phyloP scores from a whole-genome alignment of 2,113 vertebrate genomes.

The Hydropotes inermis region DNA sequence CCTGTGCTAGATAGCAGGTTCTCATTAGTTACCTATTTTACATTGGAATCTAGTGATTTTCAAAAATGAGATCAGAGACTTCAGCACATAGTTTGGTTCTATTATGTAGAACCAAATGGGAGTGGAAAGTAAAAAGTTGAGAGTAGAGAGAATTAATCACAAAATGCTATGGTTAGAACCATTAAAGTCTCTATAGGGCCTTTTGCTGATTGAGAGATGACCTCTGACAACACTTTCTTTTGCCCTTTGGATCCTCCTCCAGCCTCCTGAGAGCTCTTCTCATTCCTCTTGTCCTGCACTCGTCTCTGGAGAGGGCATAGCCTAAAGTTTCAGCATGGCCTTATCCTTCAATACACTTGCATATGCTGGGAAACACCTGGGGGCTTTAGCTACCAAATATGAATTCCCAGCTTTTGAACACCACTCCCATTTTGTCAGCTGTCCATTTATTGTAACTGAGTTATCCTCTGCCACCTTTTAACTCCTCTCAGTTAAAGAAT shows the following conservation, averaged over 20 bases:
- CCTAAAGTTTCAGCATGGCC: not conserved
- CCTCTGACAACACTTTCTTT: not conserved
- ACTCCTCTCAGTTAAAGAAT: not conserved
- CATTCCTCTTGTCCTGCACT: not conserved
- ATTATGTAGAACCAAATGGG: not conserved
- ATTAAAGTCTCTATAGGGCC: not conserved
- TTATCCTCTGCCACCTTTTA: not conserved
- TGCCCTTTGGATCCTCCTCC: not conserved
- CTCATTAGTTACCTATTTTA: not conserved
- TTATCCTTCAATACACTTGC: not conserved
- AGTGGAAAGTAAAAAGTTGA: not conserved
- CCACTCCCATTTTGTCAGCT: not conserved
- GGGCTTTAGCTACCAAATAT: not conserved
- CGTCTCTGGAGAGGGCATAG: not conserved
- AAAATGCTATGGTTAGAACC: not conserved
- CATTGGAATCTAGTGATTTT: not conserved
- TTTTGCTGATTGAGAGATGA: not conserved
- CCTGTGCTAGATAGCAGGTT: not conserved
- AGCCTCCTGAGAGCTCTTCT: not conserved
- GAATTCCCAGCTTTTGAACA: not conserved
- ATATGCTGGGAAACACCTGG: not conserved
- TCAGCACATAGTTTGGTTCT: not conserved
- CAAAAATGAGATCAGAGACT: not conserved
- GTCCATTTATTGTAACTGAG: not conserved
- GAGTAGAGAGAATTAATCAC: not conserved